Percentiles rank a stretch among this genome's conserved stretches.
Conservation (phyloP, 2,797 vertebrate species). For the Menidia menidia region DNA sequence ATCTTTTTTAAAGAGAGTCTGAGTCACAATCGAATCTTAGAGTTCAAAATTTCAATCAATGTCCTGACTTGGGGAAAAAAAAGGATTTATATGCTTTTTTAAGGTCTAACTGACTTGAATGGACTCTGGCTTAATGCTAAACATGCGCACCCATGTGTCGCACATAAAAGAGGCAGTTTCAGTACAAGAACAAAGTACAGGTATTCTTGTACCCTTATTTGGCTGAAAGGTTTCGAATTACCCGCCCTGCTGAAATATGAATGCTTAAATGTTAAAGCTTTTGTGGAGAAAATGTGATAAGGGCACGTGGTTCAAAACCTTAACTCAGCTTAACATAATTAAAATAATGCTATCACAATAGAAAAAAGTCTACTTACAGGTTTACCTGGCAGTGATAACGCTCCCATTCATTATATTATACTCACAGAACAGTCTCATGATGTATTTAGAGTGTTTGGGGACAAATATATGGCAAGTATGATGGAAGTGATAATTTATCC, state of each 20-base stretch:
- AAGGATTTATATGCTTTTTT: no score
- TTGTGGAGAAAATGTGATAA: not conserved
- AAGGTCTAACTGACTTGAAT: no score
- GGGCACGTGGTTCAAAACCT: not conserved
- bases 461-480: slow-evolving; percentile 12
- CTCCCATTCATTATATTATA: not conserved
- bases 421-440: not conserved
- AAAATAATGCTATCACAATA: not conserved
- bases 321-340: not conserved
- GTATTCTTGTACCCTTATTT: no score
- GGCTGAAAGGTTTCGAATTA: no score
- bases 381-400: not conserved
- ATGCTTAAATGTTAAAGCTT: not conserved
- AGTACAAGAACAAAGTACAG: no score
- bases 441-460: not conserved
- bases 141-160: no score
- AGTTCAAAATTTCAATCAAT: no score
- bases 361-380: not conserved
- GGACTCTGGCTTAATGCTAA: no score
- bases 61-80: no score
- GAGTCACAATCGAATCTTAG: no score
- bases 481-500: not conserved
- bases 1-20: slow-evolving; percentile 13
- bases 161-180: no score
- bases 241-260: no score